A percentile compares a stretch with the other conserved stretches of the same genome.
Evolutionary conservation across 2,888 invertebrate genomes (phyloP).

Genomic region (Archips xylosteana): DNA sequence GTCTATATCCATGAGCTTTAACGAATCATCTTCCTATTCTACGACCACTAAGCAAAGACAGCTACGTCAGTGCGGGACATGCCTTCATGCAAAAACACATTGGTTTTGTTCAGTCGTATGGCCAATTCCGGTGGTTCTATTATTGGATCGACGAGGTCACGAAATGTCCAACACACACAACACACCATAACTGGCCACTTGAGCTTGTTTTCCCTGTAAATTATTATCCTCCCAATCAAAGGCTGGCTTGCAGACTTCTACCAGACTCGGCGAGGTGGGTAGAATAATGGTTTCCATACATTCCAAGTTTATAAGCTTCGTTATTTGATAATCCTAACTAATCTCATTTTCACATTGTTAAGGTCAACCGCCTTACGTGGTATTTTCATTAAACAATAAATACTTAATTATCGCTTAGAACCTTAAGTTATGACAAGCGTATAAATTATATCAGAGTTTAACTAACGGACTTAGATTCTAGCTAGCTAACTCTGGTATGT

Average conservation of each 20-base stretch:
- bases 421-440: conserved; percentile 81
- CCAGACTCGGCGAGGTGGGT: not conserved
- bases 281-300: conserved; percentile 22
- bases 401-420: conserved; percentile 80
- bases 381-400: conserved; percentile 70
- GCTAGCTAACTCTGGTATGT: conserved; percentile 51
- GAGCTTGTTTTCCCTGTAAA: not conserved
- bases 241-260: not conserved
- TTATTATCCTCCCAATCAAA: not conserved
- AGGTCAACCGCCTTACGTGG: conserved; percentile 56
- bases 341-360: conserved; percentile 68
- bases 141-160: too few relatives aligned
- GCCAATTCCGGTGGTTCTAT: too few relatives aligned
- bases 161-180: too few relatives aligned
- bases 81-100: too few relatives aligned
- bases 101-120: too few relatives aligned
- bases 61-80: too few relatives aligned
- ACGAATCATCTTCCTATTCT: too few relatives aligned
- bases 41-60: too few relatives aligned
- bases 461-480: conserved; percentile 71
- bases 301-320: conserved; percentile 26
- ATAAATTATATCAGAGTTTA: conserved; percentile 70
- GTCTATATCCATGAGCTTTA: too few relatives aligned
- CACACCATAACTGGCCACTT: too few relatives aligned
- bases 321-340: conserved; percentile 70